Base-by-base conservation (phyloP, 1,140 invertebrate genomes). In the Phymastichus coffea region DNA sequence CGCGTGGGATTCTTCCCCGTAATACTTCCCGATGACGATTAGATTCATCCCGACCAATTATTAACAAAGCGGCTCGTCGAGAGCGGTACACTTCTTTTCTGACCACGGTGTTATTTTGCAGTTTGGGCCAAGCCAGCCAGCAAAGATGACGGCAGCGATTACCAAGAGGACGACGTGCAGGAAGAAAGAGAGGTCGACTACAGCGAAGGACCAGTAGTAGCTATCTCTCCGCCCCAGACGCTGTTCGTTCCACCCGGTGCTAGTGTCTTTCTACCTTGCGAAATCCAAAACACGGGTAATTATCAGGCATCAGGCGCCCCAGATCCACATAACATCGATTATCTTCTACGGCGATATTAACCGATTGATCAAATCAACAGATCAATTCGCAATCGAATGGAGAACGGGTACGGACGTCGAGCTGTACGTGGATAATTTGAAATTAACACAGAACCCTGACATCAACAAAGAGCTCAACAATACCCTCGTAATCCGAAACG, bases 231-330 rank as follows among this genome's bases (percentile, higher is more conserved):
- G 4, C 48, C 46, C 14, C 2, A 61, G 17, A 2, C 52, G 7
- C 26, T 35, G 8, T 0, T 23, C 7, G 35, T 51, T 4, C 0
- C 2, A 3, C 2, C 9, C 2, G 59, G 59, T 2, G 9, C 9
- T n/a, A 3, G 26, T 3, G 59, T 56, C 9, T n/a, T 1, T 9
- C 7, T 61, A 4, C 59, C 59, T 10, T 61, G 59, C 44, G 3
- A 51, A 14, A 33, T 61, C 10, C 3, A 26, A 1, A 49, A 61
- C 40, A 15, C 46, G 15, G 52, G 57, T 54, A n/a, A 60, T n/a
- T n/a, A n/a, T n/a, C n/a, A n/a, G n/a, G n/a, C n/a, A n/a, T n/a
- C n/a, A n/a, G n/a, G n/a, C n/a, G n/a, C n/a, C n/a, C n/a, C n/a
- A n/a, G n/a, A n/a, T n/a, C n/a, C n/a, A n/a, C n/a, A n/a, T n/a